Conservation (phyloP, 2,797 vertebrate species). For the Microchirus variegatus region DNA sequence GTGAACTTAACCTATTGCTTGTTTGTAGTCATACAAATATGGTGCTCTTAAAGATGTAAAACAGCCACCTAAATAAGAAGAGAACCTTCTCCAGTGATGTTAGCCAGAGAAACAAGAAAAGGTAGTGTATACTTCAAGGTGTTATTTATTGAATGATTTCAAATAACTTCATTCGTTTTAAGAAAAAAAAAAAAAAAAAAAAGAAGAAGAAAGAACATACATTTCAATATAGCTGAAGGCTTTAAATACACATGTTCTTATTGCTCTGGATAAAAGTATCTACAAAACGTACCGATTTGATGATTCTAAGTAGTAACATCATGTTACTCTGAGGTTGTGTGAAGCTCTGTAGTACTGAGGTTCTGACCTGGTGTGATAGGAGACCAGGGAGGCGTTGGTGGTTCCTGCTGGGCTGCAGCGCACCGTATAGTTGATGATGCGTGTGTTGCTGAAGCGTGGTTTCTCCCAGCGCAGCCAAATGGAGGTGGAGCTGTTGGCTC, state of each 20-base stretch:
- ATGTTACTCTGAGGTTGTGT: not conserved
- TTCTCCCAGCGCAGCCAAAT: slow-evolving; percentile 97
- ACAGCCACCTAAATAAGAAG: not conserved
- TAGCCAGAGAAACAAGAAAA: not conserved
- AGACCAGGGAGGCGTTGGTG: slow-evolving; percentile 92
- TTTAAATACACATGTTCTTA: not conserved
- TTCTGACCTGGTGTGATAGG: slow-evolving; percentile 92
- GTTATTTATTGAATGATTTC: no score
- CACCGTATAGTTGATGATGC: slow-evolving; percentile 95
- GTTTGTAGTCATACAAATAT: not conserved
- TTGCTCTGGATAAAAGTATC: not conserved
- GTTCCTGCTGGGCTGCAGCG: slow-evolving; percentile 93
- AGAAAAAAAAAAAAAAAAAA: no score
- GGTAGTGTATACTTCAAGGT: no score
- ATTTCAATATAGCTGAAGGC: not conserved
- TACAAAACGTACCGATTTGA: not conserved
- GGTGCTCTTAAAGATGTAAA: not conserved
- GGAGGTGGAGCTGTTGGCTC: slow-evolving; percentile 92
- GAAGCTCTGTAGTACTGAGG: not conserved
- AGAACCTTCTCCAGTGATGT: not conserved
- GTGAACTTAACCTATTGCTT: no score
- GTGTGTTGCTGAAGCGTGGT: slow-evolving; percentile 89
- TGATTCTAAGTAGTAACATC: no score
- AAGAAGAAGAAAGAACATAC: no score
- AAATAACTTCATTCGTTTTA: no score